Percentiles rank a stretch among this genome's conserved stretches.
These are phyloP conservation scores for Turdus rufiventris DNA, from an alignment of 2,113 vertebrate genomes.

Conservation along the genomic window DNA sequence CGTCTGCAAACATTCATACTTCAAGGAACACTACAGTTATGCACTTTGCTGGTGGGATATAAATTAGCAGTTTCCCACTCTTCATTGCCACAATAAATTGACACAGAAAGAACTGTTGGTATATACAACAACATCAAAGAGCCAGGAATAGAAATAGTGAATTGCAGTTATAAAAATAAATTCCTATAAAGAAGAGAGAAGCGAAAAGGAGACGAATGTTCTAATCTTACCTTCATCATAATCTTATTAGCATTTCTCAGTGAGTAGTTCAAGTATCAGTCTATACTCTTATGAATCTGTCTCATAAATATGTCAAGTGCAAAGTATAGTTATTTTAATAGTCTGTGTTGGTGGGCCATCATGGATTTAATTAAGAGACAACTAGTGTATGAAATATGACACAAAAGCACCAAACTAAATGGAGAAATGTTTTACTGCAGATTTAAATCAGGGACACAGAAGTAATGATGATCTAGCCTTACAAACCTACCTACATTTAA, in stretches of 20 bases:
- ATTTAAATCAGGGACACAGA: slow-evolving; percentile 74
- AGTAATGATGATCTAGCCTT: slow-evolving; percentile 72
- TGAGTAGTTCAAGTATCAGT: slow-evolving; percentile 77
- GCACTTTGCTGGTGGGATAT: slow-evolving; percentile 39
- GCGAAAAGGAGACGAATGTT: slow-evolving; percentile 66
- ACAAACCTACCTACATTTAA: slow-evolving; percentile 74
- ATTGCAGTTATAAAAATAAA: slow-evolving; percentile 72
- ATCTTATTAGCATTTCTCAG: slow-evolving; percentile 81
- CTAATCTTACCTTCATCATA: slow-evolving; percentile 80
- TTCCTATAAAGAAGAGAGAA: slow-evolving; percentile 66
- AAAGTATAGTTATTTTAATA: slow-evolving; percentile 83
- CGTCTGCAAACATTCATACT: slow-evolving; percentile 8
- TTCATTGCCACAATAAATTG: slow-evolving; percentile 59
- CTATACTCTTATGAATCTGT: slow-evolving; percentile 76
- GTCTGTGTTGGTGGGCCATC: slow-evolving; percentile 80
- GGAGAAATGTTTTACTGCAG: slow-evolving; percentile 80
- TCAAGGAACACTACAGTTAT: slow-evolving; percentile 16
- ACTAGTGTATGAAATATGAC: slow-evolving; percentile 80
- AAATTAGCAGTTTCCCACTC: slow-evolving; percentile 61
- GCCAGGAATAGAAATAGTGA: slow-evolving; percentile 61
- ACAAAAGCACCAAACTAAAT: slow-evolving; percentile 78
- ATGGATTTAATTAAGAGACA: slow-evolving; percentile 85
- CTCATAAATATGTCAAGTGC: slow-evolving; percentile 81
- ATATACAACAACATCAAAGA: slow-evolving; percentile 56
- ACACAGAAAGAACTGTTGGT: slow-evolving; percentile 50